These are phyloP conservation scores for Drosophila mayaguana DNA, from an alignment of 2,888 invertebrate genomes.

Conservation along the genomic window DNA sequence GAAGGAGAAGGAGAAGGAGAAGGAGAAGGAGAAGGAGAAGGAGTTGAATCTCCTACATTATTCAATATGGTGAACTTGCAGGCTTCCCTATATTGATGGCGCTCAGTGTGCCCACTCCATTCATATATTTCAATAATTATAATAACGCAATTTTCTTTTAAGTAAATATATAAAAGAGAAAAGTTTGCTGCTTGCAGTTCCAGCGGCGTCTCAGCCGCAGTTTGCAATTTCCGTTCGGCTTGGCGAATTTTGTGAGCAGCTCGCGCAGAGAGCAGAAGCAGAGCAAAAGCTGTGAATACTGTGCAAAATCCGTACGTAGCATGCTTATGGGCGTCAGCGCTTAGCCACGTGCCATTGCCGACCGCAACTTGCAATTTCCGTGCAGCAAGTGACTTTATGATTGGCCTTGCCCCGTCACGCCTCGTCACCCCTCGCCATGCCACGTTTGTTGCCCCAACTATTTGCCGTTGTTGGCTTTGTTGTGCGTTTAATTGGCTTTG, in stretches of 20 bases:
- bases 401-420: slow-evolving; percentile 52
- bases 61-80: neutral
- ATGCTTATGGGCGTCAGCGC: slow-evolving; percentile 21
- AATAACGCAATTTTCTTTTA: slow-evolving; percentile 13
- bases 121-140: slow-evolving; percentile 5
- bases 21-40: too few relatives aligned
- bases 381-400: slow-evolving; percentile 70
- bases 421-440: neutral
- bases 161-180: slow-evolving; percentile 34
- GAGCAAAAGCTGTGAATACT: slow-evolving; percentile 25
- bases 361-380: slow-evolving; percentile 78
- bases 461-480: slow-evolving; percentile 27
- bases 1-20: too few relatives aligned
- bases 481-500: slow-evolving; percentile 66
- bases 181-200: slow-evolving; percentile 15
- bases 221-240: slow-evolving; percentile 68
- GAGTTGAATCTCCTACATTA: neutral
- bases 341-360: slow-evolving; percentile 48
- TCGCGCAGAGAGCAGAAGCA: neutral
- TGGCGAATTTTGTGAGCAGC: slow-evolving; percentile 35
- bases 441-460: slow-evolving; percentile 4
- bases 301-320: slow-evolving; percentile 26
- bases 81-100: too few relatives aligned
- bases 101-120: neutral
- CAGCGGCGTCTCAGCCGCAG: slow-evolving; percentile 43